A percentile compares a stretch with the other conserved stretches of the same genome.
Evolutionary conservation across 2,888 invertebrate species (phyloP).

Genomic region (Caenorhabditis sp.): DNA sequence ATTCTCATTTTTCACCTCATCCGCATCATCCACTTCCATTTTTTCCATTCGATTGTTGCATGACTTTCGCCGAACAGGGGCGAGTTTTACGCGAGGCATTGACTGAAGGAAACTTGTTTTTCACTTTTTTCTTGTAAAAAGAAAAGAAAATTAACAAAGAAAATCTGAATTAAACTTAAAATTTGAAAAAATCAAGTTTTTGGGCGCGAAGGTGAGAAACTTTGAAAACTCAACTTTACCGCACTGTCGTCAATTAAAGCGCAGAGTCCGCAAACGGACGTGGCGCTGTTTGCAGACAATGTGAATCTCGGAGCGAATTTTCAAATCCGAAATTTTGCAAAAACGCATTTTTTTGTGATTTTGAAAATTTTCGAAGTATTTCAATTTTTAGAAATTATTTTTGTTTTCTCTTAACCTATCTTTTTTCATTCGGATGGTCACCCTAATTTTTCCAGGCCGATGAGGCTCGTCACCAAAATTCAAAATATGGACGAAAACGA

Average conservation of each 20-base stretch:
- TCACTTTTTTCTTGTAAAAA: neutral
- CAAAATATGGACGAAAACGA: neutral
- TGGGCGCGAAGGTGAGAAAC: too few relatives aligned
- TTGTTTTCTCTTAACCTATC: neutral
- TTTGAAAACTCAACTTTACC: constrained; percentile 28
- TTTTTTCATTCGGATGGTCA: neutral
- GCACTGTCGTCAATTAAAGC: constrained; percentile 43
- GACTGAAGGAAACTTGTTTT: neutral
- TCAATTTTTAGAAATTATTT: neutral
- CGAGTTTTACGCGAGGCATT: constrained; percentile 41
- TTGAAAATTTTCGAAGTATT: too few relatives aligned
- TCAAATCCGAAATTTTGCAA: neutral
- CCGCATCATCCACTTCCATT: neutral
- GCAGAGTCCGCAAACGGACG: constrained; percentile 8
- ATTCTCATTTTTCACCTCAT: too few relatives aligned
- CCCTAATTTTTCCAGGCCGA: too few relatives aligned
- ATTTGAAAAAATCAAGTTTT: neutral
- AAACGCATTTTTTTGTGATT: neutral
- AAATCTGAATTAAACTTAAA: neutral
- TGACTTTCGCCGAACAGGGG: neutral
- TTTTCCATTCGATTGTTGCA: neutral
- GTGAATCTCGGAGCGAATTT: constrained; percentile 18
- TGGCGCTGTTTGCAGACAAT: neutral
- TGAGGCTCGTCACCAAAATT: constrained; percentile 5
- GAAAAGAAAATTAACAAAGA: too few relatives aligned